Conservation (phyloP, 2,888 invertebrate species). For the Tipula helvola region DNA sequence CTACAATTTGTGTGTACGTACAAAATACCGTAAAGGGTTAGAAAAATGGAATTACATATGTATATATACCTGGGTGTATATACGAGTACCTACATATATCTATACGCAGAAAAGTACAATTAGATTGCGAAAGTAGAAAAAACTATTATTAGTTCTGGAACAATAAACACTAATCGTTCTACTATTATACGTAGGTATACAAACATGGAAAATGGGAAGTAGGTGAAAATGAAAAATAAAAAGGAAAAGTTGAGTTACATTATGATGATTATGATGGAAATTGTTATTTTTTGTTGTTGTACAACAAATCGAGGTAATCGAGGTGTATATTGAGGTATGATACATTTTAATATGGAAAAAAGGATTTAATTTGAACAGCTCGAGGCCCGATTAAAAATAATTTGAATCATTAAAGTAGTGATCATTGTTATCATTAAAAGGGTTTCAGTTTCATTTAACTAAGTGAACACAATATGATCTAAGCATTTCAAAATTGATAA, state of each 20-base stretch:
- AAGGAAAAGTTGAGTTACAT: background rate
- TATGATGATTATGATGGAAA: background rate
- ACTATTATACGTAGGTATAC: background rate
- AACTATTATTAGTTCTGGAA: background rate
- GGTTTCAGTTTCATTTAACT: too few relatives aligned
- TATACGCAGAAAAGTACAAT: background rate
- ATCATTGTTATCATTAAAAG: too few relatives aligned
- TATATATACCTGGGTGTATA: background rate
- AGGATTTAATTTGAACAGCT: background rate
- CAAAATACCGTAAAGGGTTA: background rate
- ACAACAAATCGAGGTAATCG: background rate
- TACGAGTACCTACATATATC: background rate
- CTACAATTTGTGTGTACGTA: background rate
- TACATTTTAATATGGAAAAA: background rate
- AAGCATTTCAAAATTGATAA: too few relatives aligned
- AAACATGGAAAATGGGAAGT: background rate
- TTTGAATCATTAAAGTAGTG: too few relatives aligned
- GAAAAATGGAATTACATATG: background rate
- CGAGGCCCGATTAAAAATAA: background rate
- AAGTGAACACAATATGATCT: too few relatives aligned
- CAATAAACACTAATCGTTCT: background rate
- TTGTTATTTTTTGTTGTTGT: background rate
- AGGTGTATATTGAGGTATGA: background rate
- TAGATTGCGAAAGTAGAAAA: background rate
- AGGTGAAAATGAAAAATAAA: background rate